phyloP scores from a whole-genome alignment of 2,797 vertebrate genomes.

The Cirrhinus mrigala region DNA sequence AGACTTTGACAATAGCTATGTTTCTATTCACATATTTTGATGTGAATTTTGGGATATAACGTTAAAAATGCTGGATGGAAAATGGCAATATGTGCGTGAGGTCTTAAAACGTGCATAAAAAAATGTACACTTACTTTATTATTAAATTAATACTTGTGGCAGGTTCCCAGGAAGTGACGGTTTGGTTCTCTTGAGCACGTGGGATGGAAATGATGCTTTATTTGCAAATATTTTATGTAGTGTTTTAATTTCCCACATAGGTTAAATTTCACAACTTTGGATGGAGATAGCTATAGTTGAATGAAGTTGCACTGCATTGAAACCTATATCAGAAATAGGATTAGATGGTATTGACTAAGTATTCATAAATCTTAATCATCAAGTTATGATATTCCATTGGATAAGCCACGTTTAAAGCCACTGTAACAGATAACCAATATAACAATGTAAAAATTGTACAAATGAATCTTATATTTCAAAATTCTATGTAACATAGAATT shows the following conservation, averaged over 20 bases:
- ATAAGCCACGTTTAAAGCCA: not conserved
- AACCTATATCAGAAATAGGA: not conserved
- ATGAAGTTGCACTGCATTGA: no score
- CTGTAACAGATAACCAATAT: not conserved
- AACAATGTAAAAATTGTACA: not conserved
- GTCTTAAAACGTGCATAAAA: not conserved
- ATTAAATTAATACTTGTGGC: no score
- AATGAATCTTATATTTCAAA: not conserved
- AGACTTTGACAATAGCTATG: not conserved
- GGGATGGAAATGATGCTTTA: no score
- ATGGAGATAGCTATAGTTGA: no score
- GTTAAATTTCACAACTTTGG: no score
- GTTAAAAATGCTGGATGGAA: not conserved
- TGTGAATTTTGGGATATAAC: not conserved
- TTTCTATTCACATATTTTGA: not conserved
- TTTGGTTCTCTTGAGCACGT: no score
- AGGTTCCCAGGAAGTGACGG: no score
- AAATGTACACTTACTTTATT: not conserved
- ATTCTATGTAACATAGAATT: not conserved
- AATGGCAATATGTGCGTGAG: not conserved
- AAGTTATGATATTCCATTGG: not conserved
- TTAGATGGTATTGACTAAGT: not conserved
- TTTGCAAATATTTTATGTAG: no score
- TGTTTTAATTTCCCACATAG: not conserved
- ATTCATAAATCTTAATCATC: not conserved